Evolutionary conservation across 2,113 vertebrate species (phyloP).

Genomic region (Condylura cristata): DNA sequence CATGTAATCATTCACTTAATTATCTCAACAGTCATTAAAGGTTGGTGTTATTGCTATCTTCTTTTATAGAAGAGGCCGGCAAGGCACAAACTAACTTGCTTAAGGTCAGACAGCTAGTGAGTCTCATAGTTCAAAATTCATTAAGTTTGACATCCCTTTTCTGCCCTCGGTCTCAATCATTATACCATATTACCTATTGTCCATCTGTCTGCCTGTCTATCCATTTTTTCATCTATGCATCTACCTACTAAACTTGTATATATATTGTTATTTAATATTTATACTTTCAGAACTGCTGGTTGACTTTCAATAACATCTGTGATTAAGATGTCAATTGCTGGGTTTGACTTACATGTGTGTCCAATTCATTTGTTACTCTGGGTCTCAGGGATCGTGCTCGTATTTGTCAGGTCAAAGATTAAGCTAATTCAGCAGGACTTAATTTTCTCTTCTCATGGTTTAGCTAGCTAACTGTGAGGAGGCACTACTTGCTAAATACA

Average conservation of each 20-base stretch:
- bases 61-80: conserved; percentile 1
- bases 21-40: not conserved
- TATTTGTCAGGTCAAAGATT: conserved; percentile 53
- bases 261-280: not conserved
- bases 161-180: not conserved
- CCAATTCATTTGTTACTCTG: conserved; percentile 43
- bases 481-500: not conserved
- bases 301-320: not conserved
- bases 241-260: not conserved
- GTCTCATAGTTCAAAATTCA: conserved; percentile 12
- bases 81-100: not conserved
- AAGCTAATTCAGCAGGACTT: conserved; percentile 54
- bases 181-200: not conserved
- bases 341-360: conserved; percentile 27
- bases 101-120: conserved; percentile 18
- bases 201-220: not conserved
- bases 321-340: conserved; percentile 48
- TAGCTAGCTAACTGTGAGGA: conserved; percentile 47
- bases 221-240: not conserved
- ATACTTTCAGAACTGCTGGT: conserved; percentile 22
- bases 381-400: not conserved
- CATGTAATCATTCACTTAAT: not conserved
- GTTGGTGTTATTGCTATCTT: not conserved
- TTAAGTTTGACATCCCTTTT: conserved; percentile 1
- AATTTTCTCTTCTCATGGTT: conserved; percentile 58